Evolutionary conservation across 2,888 invertebrate species (phyloP).

Genomic region (Hololepta plana): DNA sequence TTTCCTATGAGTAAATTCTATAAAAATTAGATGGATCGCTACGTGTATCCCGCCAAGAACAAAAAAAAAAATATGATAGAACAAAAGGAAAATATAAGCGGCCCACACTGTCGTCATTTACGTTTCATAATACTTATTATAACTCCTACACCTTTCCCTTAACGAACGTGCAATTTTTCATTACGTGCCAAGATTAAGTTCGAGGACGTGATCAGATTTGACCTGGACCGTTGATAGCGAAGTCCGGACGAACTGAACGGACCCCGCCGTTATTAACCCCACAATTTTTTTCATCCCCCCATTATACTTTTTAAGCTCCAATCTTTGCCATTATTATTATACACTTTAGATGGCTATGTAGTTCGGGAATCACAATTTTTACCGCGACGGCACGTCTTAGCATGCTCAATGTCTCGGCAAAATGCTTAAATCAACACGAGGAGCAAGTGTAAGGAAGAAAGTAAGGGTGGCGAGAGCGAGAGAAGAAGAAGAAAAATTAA

Average conservation of each 20-base stretch:
- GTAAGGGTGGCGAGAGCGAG: slow-evolving; percentile 2
- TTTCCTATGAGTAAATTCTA: too few species aligned
- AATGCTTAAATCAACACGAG: slow-evolving; percentile 51
- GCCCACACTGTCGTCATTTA: slow-evolving; percentile 15
- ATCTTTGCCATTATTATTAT: slow-evolving; percentile 54
- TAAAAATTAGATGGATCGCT: too few species aligned
- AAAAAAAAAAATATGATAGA: too few species aligned
- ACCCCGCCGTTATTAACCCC: slow-evolving; percentile 30
- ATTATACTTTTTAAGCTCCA: slow-evolving; percentile 58
- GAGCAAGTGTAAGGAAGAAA: background rate
- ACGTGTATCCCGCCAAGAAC: too few species aligned
- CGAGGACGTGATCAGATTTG: slow-evolving; percentile 31
- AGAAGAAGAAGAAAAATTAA: slow-evolving; percentile 16
- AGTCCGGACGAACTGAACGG: slow-evolving; percentile 11
- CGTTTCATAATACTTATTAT: slow-evolving; percentile 17
- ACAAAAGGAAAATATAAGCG: too few species aligned
- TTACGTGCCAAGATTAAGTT: slow-evolving; percentile 48
- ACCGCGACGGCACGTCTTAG: slow-evolving; percentile 47
- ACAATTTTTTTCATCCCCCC: slow-evolving; percentile 19
- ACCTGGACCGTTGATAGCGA: slow-evolving; percentile 16
- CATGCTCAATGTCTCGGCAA: slow-evolving; percentile 34
- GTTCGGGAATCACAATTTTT: slow-evolving; percentile 54
- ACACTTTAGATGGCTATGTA: slow-evolving; percentile 55
- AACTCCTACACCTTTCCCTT: slow-evolving; percentile 10
- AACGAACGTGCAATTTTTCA: slow-evolving; percentile 40